Percentiles rank a stretch among this genome's conserved stretches.
Evolutionary conservation across 2,888 invertebrate species (phyloP).

Genomic region (Anticlea derivata): DNA sequence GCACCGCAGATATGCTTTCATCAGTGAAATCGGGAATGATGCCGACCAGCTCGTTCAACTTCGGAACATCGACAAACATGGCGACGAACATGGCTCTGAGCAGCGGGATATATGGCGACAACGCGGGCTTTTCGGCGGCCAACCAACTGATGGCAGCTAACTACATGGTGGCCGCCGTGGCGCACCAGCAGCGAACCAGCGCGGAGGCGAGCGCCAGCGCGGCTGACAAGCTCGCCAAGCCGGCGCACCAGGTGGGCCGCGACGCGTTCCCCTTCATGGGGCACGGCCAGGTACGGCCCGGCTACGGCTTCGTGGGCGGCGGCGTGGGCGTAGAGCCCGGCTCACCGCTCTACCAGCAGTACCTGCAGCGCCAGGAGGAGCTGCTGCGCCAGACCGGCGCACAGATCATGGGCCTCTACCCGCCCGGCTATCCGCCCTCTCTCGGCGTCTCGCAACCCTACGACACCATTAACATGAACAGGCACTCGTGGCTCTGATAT

Average conservation of each 20-base stretch:
- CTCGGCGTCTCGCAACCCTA: conserved; percentile 89
- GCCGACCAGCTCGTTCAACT: conserved; percentile 93
- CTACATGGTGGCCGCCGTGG: conserved; percentile 78
- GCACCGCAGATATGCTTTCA: conserved; percentile 74
- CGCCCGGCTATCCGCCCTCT: conserved; percentile 85
- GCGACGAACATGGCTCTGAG: conserved; percentile 82
- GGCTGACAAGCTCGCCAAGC: conserved; percentile 70
- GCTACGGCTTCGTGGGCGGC: conserved; percentile 86
- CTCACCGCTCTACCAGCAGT: conserved; percentile 89
- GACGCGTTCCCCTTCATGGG: conserved; percentile 84
- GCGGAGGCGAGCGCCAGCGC: conserved; percentile 54
- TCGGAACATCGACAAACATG: conserved; percentile 87
- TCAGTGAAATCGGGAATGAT: conserved; percentile 85
- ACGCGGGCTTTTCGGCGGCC: conserved; percentile 85
- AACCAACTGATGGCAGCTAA: conserved; percentile 85
- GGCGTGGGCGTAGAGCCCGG: conserved; percentile 84
- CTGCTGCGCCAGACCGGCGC: conserved; percentile 84
- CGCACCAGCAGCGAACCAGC: conserved; percentile 69
- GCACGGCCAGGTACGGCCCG: conserved; percentile 83
- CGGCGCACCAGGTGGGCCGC: conserved; percentile 73
- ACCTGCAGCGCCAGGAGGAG: conserved; percentile 86
- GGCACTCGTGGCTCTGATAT: conserved; percentile 87
- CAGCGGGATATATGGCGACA: conserved; percentile 85
- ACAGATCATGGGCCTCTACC: conserved; percentile 86
- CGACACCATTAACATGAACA: conserved; percentile 86